Conservation (phyloP, 2,797 vertebrate genomes). For the Phalanger gymnotis region DNA sequence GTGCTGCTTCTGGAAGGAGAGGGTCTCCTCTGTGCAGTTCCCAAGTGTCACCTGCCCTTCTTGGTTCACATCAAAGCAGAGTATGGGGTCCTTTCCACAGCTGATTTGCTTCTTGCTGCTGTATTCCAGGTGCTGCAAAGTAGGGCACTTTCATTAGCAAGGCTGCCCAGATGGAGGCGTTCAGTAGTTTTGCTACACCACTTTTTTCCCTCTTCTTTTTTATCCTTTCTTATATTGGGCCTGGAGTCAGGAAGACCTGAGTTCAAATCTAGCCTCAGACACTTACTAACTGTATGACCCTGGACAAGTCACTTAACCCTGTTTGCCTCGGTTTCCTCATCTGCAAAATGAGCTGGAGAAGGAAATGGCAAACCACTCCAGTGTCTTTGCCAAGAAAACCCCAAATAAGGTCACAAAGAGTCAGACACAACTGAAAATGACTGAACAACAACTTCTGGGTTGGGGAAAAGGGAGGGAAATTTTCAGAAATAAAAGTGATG, state of each 20-base stretch:
- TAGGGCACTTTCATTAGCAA: conserved; percentile 52
- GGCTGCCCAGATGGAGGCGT: background rate
- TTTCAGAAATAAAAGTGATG: background rate
- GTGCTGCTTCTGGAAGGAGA: conserved; percentile 78
- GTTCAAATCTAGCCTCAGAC: background rate
- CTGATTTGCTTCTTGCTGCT: conserved; percentile 86
- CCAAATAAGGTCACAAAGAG: background rate
- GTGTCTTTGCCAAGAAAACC: background rate
- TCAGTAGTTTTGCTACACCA: background rate
- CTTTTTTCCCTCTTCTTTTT: background rate
- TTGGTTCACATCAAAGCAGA: conserved; percentile 87
- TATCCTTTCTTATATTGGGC: background rate
- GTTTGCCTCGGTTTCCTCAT: background rate
- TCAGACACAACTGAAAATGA: no score
- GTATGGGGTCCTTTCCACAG: conserved; percentile 78
- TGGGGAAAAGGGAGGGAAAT: background rate
- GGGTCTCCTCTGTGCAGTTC: conserved; percentile 82
- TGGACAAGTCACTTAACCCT: background rate
- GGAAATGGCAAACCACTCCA: background rate
- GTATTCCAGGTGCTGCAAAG: conserved; percentile 88
- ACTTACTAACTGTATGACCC: background rate
- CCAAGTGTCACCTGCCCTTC: conserved; percentile 85
- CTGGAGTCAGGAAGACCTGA: background rate
- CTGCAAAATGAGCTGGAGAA: background rate
- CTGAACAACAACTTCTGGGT: background rate